Evolutionary conservation across 1,140 invertebrate genomes (phyloP).

Genomic region (Planococcus citri): DNA sequence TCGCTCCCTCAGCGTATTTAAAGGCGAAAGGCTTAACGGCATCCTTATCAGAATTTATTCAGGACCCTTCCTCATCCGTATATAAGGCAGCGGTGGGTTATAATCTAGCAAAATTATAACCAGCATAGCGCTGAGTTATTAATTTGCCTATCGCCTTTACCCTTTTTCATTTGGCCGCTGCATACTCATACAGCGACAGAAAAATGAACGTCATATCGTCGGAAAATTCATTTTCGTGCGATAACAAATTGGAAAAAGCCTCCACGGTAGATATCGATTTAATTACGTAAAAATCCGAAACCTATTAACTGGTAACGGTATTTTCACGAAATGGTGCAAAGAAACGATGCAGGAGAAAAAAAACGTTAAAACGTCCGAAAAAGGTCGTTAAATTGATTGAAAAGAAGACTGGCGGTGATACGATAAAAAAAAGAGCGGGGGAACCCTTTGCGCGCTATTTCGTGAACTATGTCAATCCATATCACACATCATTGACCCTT

Average conservation of each 20-base stretch:
- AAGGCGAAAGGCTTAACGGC: not conserved
- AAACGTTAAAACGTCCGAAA: slow-evolving; percentile 18
- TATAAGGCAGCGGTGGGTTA: no score
- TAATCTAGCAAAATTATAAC: not conserved
- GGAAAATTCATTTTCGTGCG: not conserved
- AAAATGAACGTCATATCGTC: no score
- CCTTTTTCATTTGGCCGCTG: no score
- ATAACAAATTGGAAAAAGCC: not conserved
- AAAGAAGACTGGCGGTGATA: not conserved
- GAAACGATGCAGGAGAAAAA: not conserved
- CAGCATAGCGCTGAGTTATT: not conserved
- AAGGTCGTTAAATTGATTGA: slow-evolving; percentile 17
- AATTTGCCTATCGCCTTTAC: not conserved
- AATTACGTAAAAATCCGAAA: not conserved
- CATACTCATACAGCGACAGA: no score
- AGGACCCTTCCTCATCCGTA: not conserved
- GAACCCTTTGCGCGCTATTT: slow-evolving; percentile 8
- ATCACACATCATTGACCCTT: slow-evolving; percentile 20
- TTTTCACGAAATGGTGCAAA: not conserved
- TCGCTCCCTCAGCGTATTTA: slow-evolving; percentile 5
- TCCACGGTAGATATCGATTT: not conserved
- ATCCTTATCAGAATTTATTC: slow-evolving; percentile 7
- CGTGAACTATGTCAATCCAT: slow-evolving; percentile 19
- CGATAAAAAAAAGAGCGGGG: slow-evolving; percentile 9
- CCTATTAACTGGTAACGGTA: not conserved